phyloP scores from a whole-genome alignment of 2,797 vertebrate species.

The Parotocinclus haroldoi region DNA sequence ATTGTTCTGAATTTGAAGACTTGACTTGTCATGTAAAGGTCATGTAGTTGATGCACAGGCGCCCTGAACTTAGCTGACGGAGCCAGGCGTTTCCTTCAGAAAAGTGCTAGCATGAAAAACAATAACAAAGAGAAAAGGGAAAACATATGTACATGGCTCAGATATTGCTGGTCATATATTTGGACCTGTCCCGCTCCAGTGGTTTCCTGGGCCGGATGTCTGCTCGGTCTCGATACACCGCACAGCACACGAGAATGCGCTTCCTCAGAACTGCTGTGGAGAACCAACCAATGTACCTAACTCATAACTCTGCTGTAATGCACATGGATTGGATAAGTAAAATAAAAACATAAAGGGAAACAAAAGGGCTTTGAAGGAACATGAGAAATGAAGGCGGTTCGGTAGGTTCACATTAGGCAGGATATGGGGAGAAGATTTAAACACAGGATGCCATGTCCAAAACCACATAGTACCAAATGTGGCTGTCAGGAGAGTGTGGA shows the following conservation, averaged over 20 bases:
- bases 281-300: slow-evolving; percentile 25
- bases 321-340: not conserved
- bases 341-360: slow-evolving; percentile 25
- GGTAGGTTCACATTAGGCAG: not conserved
- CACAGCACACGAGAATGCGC: slow-evolving; percentile 70
- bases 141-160: not conserved
- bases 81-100: no score
- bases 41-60: no score
- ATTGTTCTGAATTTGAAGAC: no score
- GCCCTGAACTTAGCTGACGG: no score
- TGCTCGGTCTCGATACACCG: slow-evolving; percentile 91
- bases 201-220: slow-evolving; percentile 97
- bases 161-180: slow-evolving; percentile 70
- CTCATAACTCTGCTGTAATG: slow-evolving; percentile 4
- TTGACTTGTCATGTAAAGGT: no score
- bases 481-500: no score
- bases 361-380: slow-evolving; percentile 21
- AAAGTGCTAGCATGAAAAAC: no score
- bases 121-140: not conserved
- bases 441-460: slow-evolving; percentile 1
- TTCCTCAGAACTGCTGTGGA: slow-evolving; percentile 72
- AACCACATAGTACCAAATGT: not conserved
- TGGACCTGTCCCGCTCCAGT: slow-evolving; percentile 67
- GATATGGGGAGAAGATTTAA: slow-evolving; percentile 3
- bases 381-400: slow-evolving; percentile 10